These are phyloP conservation scores for Brassicogethes aeneus DNA, from an alignment of 2,888 invertebrate species.

Conservation along the genomic window DNA sequence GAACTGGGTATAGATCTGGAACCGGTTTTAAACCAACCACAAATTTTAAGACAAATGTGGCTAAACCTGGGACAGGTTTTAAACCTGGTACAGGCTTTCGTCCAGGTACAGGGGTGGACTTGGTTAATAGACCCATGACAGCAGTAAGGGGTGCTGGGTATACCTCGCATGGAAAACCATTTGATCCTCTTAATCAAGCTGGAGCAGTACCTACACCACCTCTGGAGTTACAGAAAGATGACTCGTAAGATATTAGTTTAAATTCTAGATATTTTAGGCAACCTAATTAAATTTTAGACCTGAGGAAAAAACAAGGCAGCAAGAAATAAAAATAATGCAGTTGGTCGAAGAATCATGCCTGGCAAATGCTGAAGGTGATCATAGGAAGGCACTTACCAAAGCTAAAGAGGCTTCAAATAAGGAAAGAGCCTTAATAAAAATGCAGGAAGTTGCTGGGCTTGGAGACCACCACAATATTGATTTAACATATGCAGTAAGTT, in stretches of 20 bases:
- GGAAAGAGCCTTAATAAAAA: constrained; percentile 79
- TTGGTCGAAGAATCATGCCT: constrained; percentile 86
- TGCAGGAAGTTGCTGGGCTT: constrained; percentile 85
- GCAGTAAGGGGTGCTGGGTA: constrained; percentile 95
- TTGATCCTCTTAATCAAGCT: constrained; percentile 71
- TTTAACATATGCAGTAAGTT: constrained; percentile 81
- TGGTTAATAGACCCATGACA: constrained; percentile 76
- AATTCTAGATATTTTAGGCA: too few relatives aligned
- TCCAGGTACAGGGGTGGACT: constrained; percentile 35
- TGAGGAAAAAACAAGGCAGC: constrained; percentile 82
- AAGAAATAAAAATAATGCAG: constrained; percentile 82
- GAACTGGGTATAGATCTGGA: constrained; percentile 26
- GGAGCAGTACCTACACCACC: constrained; percentile 47
- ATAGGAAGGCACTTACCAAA: constrained; percentile 66
- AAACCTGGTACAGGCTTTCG: constrained; percentile 38
- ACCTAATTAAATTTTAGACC: constrained; percentile 61
- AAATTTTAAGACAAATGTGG: constrained; percentile 20
- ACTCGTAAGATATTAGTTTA: constrained; percentile 55
- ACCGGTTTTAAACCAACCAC: constrained; percentile 32
- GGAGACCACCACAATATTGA: constrained; percentile 91
- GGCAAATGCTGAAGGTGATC: constrained; percentile 54
- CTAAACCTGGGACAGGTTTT: constrained; percentile 23
- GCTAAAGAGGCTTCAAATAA: constrained; percentile 95
- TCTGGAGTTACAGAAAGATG: constrained; percentile 65
- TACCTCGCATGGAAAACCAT: constrained; percentile 63